Base-by-base conservation (phyloP, 1,140 invertebrate species). In the Brachionus rotundiformis region DNA sequence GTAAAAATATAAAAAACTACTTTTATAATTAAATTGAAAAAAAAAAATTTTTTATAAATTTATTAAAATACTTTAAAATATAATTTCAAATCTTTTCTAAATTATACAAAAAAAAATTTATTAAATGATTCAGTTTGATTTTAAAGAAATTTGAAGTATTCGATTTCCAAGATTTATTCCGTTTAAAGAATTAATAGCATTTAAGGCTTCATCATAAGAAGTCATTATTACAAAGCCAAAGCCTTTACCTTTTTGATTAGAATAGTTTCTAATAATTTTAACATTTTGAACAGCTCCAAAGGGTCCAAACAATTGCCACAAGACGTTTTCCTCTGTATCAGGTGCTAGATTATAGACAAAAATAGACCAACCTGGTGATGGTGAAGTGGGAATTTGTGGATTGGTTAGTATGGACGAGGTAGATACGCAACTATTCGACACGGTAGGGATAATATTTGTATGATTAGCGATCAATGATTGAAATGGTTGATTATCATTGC, bases 201-300 rank as follows among this genome's bases (percentile, higher is more conserved):
- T 93, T 29, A 97, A 92, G 13, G 96, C 95, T 87, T 98, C 96
- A 88, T 98, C 96, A 90, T 98, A 98, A 89, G 98, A 98, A 85
- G 95, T 98, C 97, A 99, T 99, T 80, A 95, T 98, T 82, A 99
- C 96, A 89, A 98, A 98, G 13, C 95, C 97, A 88, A 98, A 98
- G 84, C 97, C 97, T 90, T 98, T 98, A 91, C 97, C 98, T 90
- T 98, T 98, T 90, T 97, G 96, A 83, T 96, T 97, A 88, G 97
- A 94, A 85, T 95, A 91, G 89, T 98, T 96, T 82, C 95, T 92
- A 85, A 98, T 97, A 68, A 90, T 89, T 90, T 98, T 98, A 31
- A 98, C 96, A 86, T 93, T 95, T 89, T 98, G 95, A 81, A 99
- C 96, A 82, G 96, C 96, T 81, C 97, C 97, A 88, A 98, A 99